A percentile compares a stretch with the other conserved stretches of the same genome.
Conservation (phyloP, 1,140 invertebrate genomes). For the Philaenus spumarius region DNA sequence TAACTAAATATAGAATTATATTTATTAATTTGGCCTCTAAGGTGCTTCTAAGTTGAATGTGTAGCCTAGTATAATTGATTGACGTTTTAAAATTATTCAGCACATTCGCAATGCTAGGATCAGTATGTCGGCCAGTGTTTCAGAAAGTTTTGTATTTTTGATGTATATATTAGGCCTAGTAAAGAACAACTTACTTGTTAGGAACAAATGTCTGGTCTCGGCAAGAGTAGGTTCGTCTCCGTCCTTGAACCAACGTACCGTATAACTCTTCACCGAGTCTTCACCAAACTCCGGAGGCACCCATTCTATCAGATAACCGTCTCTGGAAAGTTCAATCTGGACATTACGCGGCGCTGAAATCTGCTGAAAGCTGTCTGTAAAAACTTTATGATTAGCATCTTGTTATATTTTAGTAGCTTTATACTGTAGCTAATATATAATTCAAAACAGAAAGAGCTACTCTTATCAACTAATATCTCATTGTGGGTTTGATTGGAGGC, state of each 20-base stretch:
- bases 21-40: too few relatives aligned
- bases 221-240: constrained; percentile 45
- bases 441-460: neutral
- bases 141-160: too few relatives aligned
- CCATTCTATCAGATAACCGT: constrained; percentile 68
- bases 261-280: constrained; percentile 50
- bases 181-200: neutral
- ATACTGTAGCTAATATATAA: neutral
- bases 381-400: neutral
- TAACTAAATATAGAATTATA: too few relatives aligned
- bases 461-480: neutral
- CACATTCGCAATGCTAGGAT: too few relatives aligned
- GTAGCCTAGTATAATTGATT: too few relatives aligned
- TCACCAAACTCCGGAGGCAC: constrained; percentile 52
- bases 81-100: too few relatives aligned
- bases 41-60: too few relatives aligned
- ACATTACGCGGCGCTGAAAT: constrained; percentile 59
- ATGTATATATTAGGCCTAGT: too few relatives aligned
- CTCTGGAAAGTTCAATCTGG: constrained; percentile 46
- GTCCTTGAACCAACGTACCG: constrained; percentile 53
- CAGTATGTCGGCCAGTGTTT: too few relatives aligned
- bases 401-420: neutral
- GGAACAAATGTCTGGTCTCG: constrained; percentile 40
- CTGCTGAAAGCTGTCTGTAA: constrained; percentile 35
- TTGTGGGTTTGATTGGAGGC: neutral